phyloP scores from a whole-genome alignment of 92 coral and sea anemone species.

The Epizoanthus illoricatus region DNA sequence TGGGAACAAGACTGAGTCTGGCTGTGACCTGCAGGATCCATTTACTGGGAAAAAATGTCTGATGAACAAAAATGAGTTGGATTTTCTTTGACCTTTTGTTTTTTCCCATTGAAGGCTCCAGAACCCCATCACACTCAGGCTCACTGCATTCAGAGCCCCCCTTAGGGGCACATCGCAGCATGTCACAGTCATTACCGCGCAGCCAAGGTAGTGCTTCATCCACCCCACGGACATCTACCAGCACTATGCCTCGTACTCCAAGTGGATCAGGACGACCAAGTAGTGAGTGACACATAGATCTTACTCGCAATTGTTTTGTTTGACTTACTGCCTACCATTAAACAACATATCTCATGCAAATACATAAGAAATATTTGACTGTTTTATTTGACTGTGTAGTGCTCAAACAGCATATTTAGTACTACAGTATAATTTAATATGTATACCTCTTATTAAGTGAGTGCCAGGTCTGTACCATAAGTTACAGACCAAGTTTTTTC shows the following conservation, averaged over 20 bases:
- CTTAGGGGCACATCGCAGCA: slow-evolving; percentile 59
- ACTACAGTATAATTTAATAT: too few relatives aligned
- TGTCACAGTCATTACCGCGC: slow-evolving; percentile 87
- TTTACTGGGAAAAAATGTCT: too few relatives aligned
- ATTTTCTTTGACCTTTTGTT: not conserved
- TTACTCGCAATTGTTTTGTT: not conserved
- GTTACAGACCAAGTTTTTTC: too few relatives aligned
- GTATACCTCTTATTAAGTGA: too few relatives aligned
- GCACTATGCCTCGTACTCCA: slow-evolving; percentile 83
- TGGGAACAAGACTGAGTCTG: too few relatives aligned
- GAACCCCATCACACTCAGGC: slow-evolving; percentile 76
- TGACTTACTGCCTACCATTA: too few relatives aligned
- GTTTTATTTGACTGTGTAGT: too few relatives aligned
- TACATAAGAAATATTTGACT: not conserved
- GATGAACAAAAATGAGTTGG: too few relatives aligned
- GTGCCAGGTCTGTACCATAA: too few relatives aligned
- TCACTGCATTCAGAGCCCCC: slow-evolving; percentile 61
- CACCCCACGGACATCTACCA: slow-evolving; percentile 48
- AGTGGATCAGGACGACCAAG: slow-evolving; percentile 70
- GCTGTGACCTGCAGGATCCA: too few relatives aligned
- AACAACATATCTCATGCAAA: not conserved
- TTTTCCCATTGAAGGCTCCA: slow-evolving; percentile 51
- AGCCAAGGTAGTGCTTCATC: slow-evolving; percentile 53
- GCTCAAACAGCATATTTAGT: too few relatives aligned
- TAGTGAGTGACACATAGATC: slow-evolving; percentile 60